A percentile compares a stretch with the other conserved stretches of the same genome.
phyloP scores from a whole-genome alignment of 1,140 invertebrate species.

The Chionoecetes opilio region DNA sequence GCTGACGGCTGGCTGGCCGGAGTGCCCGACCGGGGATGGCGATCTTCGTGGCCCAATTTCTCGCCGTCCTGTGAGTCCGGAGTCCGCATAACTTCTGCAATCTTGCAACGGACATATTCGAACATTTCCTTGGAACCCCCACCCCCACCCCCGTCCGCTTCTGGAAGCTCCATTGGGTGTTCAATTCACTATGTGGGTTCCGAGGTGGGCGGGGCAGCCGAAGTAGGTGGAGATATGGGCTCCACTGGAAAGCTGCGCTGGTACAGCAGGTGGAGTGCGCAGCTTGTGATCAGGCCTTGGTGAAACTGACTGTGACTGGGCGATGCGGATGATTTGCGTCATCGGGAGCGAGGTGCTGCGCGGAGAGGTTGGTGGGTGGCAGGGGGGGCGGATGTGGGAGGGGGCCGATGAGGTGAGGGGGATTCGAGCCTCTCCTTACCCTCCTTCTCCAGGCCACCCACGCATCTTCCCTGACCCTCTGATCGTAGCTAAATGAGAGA shows the following conservation, averaged over 20 bases:
- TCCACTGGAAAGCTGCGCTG: slow-evolving; percentile 71
- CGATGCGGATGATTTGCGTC: slow-evolving; percentile 91
- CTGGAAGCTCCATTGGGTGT: slow-evolving; percentile 53
- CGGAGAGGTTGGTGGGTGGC: slow-evolving; percentile 67
- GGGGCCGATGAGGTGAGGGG: slow-evolving; percentile 78
- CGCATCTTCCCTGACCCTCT: slow-evolving; percentile 72
- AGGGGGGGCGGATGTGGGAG: slow-evolving; percentile 55
- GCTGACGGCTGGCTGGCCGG: slow-evolving; percentile 66
- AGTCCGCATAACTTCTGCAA: slow-evolving; percentile 78
- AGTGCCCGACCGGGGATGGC: slow-evolving; percentile 59
- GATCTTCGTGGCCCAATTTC: slow-evolving; percentile 55
- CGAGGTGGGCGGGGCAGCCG: slow-evolving; percentile 58
- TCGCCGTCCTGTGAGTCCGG: slow-evolving; percentile 72
- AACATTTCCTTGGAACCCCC: slow-evolving; percentile 63
- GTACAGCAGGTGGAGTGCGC: slow-evolving; percentile 64
- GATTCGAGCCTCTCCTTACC: slow-evolving; percentile 67
- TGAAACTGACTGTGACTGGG: slow-evolving; percentile 86
- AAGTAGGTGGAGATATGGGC: slow-evolving; percentile 69
- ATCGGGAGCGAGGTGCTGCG: slow-evolving; percentile 84
- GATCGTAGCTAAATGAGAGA: slow-evolving; percentile 60
- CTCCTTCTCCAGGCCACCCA: slow-evolving; percentile 49
- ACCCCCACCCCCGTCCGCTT: slow-evolving; percentile 37
- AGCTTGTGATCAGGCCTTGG: slow-evolving; percentile 78
- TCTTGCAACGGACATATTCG: slow-evolving; percentile 76
- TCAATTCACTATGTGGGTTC: slow-evolving; percentile 72